A percentile compares a stretch with the other conserved stretches of the same genome.
Conservation (phyloP, 1,140 invertebrate genomes). For the Eulimnadia texana region DNA sequence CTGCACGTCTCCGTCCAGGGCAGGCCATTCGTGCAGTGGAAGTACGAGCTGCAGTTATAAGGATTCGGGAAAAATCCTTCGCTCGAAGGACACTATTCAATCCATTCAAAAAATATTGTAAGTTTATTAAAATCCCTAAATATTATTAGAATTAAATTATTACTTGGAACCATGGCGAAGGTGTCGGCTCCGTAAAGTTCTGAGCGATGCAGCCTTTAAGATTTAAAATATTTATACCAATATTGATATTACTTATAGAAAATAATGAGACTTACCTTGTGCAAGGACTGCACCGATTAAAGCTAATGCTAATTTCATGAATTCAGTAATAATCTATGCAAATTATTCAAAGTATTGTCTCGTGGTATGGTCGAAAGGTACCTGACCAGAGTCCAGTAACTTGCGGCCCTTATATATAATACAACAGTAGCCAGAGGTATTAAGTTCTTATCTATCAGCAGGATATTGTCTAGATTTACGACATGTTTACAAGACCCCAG, state of each 20-base stretch:
- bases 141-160: too few relatives aligned
- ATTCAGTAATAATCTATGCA: neutral
- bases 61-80: constrained; percentile 4
- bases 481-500: too few relatives aligned
- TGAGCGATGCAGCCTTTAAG: neutral
- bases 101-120: too few relatives aligned
- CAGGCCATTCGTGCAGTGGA: constrained; percentile 5
- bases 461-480: too few relatives aligned
- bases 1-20: neutral
- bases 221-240: neutral
- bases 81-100: neutral
- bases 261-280: neutral
- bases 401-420: too few relatives aligned
- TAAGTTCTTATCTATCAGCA: too few relatives aligned
- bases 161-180: neutral
- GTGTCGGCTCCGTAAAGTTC: neutral
- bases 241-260: too few relatives aligned
- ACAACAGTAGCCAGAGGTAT: too few relatives aligned
- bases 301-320: neutral
- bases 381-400: too few relatives aligned
- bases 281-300: neutral
- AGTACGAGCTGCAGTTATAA: constrained; percentile 1
- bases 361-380: too few relatives aligned
- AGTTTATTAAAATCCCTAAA: too few relatives aligned
- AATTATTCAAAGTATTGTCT: too few relatives aligned